Conservation (phyloP, 2,888 invertebrate genomes). For the Diachrysia chrysitis region DNA sequence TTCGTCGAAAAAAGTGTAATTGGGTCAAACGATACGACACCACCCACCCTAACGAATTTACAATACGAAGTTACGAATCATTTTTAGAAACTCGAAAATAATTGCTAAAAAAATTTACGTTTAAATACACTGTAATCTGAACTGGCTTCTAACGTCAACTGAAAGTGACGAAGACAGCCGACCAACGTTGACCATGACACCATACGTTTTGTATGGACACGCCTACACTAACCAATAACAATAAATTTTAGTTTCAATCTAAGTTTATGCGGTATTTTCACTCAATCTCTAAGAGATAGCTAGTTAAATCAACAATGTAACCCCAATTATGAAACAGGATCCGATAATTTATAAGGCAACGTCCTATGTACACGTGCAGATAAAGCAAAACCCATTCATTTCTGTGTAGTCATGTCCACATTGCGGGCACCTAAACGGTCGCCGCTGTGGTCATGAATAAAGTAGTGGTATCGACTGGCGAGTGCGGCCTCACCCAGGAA, state of each 20-base stretch:
- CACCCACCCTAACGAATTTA: constrained; percentile 37
- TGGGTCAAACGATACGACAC: constrained; percentile 59
- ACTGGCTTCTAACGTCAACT: constrained; percentile 69
- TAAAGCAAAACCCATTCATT: constrained; percentile 49
- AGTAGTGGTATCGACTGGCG: constrained; percentile 84
- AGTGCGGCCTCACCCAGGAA: constrained; percentile 77
- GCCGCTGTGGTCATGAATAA: constrained; percentile 85
- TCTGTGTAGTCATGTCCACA: constrained; percentile 68
- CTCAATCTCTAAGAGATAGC: neutral
- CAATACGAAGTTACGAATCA: constrained; percentile 40
- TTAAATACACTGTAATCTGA: constrained; percentile 47
- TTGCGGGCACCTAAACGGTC: constrained; percentile 74
- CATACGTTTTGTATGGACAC: constrained; percentile 70
- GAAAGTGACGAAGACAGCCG: constrained; percentile 66
- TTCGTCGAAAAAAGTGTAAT: constrained; percentile 49
- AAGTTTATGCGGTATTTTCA: constrained; percentile 18
- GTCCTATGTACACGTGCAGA: constrained; percentile 27
- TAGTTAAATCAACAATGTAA: constrained; percentile 4
- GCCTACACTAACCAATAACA: constrained; percentile 49
- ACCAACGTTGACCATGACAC: constrained; percentile 66
- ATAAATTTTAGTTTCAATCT: constrained; percentile 20
- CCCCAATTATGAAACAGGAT: constrained; percentile 16
- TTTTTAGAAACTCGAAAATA: constrained; percentile 16
- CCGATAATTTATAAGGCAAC: constrained; percentile 22
- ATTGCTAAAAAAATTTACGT: constrained; percentile 16